Conservation (phyloP, 1,140 invertebrate species). For the Ruditapes philippinarum region DNA sequence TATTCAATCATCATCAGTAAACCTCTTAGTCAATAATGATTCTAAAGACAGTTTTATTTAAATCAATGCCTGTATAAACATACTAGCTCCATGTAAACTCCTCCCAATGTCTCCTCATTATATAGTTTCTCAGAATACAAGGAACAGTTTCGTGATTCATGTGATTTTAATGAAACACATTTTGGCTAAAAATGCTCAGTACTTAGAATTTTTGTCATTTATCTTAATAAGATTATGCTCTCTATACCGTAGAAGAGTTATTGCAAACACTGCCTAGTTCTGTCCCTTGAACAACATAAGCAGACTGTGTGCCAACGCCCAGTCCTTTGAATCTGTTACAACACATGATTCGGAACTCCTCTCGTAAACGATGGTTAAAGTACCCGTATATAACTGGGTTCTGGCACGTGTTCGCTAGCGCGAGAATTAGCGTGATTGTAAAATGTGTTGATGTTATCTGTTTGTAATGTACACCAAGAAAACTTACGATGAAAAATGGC, state of each 20-base stretch:
- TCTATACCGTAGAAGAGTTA: constrained; percentile 49
- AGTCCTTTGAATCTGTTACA: constrained; percentile 10
- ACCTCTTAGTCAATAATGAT: too few species aligned
- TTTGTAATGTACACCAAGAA: constrained; percentile 71
- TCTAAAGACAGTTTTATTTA: too few species aligned
- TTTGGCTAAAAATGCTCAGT: too few species aligned
- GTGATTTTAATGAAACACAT: too few species aligned
- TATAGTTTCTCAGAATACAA: too few species aligned
- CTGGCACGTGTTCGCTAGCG: constrained; percentile 72
- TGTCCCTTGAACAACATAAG: constrained; percentile 34
- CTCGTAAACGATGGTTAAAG: constrained; percentile 72
- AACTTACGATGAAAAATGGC: constrained; percentile 77
- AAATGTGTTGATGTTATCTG: constrained; percentile 76
- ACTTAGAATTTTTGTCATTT: too few species aligned
- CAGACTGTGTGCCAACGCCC: neutral
- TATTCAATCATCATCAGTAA: too few species aligned
- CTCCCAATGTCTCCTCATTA: too few species aligned
- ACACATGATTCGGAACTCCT: constrained; percentile 72
- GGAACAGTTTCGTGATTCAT: too few species aligned
- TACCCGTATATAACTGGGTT: constrained; percentile 78
- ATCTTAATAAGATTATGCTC: too few species aligned
- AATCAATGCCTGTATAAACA: too few species aligned
- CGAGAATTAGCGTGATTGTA: constrained; percentile 74
- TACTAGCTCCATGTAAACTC: too few species aligned
- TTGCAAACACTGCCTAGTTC: constrained; percentile 32